phyloP scores from a whole-genome alignment of 2,888 invertebrate species.

The Trissolcus japonicus region DNA sequence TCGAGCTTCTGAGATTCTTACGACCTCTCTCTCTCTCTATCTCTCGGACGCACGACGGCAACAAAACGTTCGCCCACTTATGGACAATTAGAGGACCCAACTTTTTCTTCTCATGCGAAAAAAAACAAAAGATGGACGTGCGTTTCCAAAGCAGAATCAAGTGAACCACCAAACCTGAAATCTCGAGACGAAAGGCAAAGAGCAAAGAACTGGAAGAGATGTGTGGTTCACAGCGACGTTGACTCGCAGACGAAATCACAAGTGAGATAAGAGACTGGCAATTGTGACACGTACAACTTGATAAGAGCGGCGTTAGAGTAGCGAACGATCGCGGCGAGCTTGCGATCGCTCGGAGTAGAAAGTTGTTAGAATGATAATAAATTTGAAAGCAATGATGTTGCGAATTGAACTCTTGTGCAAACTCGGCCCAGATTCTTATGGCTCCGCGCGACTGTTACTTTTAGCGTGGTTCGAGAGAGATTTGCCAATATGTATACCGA shows the following conservation, averaged over 20 bases:
- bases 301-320: conserved; percentile 2
- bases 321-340: too few species aligned
- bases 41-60: too few species aligned
- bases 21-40: background rate
- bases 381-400: conserved; percentile 56
- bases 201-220: background rate
- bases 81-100: too few species aligned
- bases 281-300: conserved; percentile 38
- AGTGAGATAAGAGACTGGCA: conserved; percentile 20
- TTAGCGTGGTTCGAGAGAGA: conserved; percentile 7
- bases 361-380: conserved; percentile 54
- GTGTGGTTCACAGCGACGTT: background rate
- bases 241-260: conserved; percentile 5
- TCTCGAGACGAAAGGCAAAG: too few species aligned
- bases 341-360: conserved; percentile 28
- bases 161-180: too few species aligned
- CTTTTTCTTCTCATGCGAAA: too few species aligned
- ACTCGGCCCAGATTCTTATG: conserved; percentile 42
- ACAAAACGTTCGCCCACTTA: too few species aligned
- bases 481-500: conserved; percentile 6
- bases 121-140: too few species aligned
- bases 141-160: too few species aligned
- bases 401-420: conserved; percentile 50
- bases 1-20: background rate
- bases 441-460: conserved; percentile 30